Conservation (phyloP, 2,113 vertebrate species). For the Pitta sordida region DNA sequence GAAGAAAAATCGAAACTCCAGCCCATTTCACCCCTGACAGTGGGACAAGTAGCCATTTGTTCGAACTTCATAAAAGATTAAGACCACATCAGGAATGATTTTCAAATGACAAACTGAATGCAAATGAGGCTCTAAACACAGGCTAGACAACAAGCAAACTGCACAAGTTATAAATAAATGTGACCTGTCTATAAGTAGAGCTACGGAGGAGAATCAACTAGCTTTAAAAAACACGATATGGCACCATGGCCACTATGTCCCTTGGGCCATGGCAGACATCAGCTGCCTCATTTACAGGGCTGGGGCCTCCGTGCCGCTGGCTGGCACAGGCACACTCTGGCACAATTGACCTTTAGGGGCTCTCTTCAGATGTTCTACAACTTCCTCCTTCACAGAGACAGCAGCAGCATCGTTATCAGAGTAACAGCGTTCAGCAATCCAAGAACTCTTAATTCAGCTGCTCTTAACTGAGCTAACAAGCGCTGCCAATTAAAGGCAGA, state of each 20-base stretch:
- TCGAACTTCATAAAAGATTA: background rate
- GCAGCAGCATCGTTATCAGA: background rate
- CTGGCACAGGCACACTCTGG: background rate
- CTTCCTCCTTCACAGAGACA: background rate
- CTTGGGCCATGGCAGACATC: background rate
- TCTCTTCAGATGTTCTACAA: background rate
- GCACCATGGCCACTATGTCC: background rate
- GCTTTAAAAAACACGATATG: background rate
- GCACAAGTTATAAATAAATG: background rate
- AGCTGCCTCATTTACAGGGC: background rate
- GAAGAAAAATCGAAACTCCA: background rate
- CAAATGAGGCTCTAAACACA: background rate
- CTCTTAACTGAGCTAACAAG: background rate
- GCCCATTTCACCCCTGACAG: background rate
- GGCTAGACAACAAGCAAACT: background rate
- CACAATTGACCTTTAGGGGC: background rate
- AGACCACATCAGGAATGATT: background rate
- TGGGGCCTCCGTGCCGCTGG: rapidly evolving
- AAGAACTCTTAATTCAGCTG: background rate
- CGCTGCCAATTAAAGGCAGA: slow-evolving; percentile 9
- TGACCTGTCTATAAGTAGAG: background rate
- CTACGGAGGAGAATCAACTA: rapidly evolving
- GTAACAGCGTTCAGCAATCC: background rate
- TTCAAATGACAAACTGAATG: background rate
- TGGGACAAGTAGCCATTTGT: rapidly evolving